Percentiles rank a stretch among this genome's conserved stretches.
Conservation (phyloP, 2,888 invertebrate genomes). For the Synergus itoensis region DNA sequence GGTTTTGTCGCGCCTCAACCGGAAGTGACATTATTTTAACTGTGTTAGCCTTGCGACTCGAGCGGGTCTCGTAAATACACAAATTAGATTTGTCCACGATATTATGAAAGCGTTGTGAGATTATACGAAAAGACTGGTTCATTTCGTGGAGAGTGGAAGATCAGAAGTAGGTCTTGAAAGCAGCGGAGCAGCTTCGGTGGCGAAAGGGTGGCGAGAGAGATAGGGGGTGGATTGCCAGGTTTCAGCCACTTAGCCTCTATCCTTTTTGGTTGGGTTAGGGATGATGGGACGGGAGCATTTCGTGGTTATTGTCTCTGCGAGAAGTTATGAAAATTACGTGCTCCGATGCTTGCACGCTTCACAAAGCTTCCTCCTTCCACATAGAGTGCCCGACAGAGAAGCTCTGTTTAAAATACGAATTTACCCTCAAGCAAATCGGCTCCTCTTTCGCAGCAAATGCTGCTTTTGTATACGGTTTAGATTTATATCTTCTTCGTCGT, state of each 20-base stretch:
- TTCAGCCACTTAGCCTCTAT: conserved; percentile 60
- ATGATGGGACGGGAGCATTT: conserved; percentile 39
- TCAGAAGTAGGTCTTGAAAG: conserved; percentile 38
- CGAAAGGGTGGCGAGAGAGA: not conserved
- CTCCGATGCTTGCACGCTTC: conserved; percentile 59
- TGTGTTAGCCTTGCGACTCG: not conserved
- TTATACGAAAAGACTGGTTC: conserved; percentile 42
- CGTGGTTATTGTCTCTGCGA: conserved; percentile 67
- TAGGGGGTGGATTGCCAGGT: conserved; percentile 51
- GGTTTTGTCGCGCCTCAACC: not conserved
- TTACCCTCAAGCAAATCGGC: conserved; percentile 30
- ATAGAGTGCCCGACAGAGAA: conserved; percentile 37
- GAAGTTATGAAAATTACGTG: conserved; percentile 73
- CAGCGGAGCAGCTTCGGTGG: conserved; percentile 32
- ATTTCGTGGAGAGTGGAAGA: conserved; percentile 19
- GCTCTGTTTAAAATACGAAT: conserved; percentile 39
- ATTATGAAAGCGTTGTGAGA: conserved; percentile 49
- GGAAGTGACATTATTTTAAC: conserved; percentile 36
- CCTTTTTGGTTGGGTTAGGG: conserved; percentile 49
- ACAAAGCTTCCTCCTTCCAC: conserved; percentile 52
- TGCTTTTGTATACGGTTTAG: conserved; percentile 30
- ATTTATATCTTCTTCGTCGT: conserved; percentile 7
- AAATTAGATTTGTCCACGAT: conserved; percentile 62
- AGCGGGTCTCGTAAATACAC: conserved; percentile 59
- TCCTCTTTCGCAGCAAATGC: conserved; percentile 21